Evolutionary conservation across 2,797 vertebrate genomes (phyloP).

Genomic region (Sebastes matsubarae): DNA sequence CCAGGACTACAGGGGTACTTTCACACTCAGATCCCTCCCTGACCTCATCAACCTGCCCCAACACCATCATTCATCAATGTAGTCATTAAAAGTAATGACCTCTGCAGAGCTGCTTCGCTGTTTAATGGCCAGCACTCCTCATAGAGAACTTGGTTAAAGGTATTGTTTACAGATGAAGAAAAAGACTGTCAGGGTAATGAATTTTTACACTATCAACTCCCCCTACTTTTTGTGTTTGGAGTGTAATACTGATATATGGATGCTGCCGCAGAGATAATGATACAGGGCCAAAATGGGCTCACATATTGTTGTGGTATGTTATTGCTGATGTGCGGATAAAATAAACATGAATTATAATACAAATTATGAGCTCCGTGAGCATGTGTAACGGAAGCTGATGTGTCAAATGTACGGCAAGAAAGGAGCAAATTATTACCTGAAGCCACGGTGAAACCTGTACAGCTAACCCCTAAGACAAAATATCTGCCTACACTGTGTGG

Average conservation of each 20-base stretch:
- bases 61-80: slow-evolving; percentile 56
- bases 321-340: slow-evolving; percentile 45
- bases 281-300: slow-evolving; percentile 4
- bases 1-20: slow-evolving; percentile 20
- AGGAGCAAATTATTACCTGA: slow-evolving; percentile 50
- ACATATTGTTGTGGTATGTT: slow-evolving; percentile 34
- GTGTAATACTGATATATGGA: slow-evolving; percentile 48
- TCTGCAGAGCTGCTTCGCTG: slow-evolving; percentile 55
- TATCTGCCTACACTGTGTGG: slow-evolving; percentile 46
- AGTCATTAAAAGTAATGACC: slow-evolving; percentile 71
- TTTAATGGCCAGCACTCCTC: slow-evolving; percentile 55
- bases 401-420: slow-evolving; percentile 7
- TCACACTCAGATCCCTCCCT: slow-evolving; percentile 18
- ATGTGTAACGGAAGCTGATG: slow-evolving; percentile 30
- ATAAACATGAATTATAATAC: slow-evolving; percentile 50
- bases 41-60: slow-evolving; percentile 55
- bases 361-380: slow-evolving; percentile 43
- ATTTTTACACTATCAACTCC: slow-evolving; percentile 47
- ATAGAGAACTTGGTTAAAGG: slow-evolving; percentile 45
- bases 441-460: slow-evolving; percentile 30
- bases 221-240: slow-evolving; percentile 11
- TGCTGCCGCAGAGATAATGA: slow-evolving; percentile 11
- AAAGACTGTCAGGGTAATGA: slow-evolving; percentile 51
- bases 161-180: slow-evolving; percentile 65
- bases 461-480: slow-evolving; percentile 46